A percentile compares a stretch with the other conserved stretches of the same genome.
Evolutionary conservation across 1,140 invertebrate genomes (phyloP).

Genomic region (Temnothorax longispinosus): DNA sequence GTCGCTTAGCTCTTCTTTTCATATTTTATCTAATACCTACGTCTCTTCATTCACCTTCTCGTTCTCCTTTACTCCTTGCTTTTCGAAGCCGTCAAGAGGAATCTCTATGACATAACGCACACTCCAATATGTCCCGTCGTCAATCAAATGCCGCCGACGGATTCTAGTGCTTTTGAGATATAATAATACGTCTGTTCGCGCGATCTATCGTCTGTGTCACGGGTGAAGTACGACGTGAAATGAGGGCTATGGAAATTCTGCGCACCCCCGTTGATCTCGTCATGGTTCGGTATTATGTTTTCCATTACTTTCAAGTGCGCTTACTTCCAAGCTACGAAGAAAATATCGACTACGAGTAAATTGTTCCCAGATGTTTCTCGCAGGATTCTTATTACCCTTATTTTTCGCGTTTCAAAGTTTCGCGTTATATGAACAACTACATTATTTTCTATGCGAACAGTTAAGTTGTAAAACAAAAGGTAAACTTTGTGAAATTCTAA

Average conservation of each 20-base stretch:
- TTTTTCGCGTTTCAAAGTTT: not conserved
- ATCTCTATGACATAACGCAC: conserved; percentile 56
- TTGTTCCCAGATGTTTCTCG: not conserved
- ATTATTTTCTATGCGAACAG: not conserved
- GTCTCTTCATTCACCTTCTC: not conserved
- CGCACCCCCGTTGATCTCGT: not conserved
- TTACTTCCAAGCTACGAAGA: not conserved
- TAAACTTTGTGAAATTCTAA: not conserved
- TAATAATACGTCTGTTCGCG: conserved; percentile 64
- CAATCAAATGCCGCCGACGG: conserved; percentile 66
- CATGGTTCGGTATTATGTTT: not conserved
- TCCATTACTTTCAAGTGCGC: conserved; percentile 16
- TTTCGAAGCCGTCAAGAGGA: conserved; percentile 61
- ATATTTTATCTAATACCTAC: not conserved
- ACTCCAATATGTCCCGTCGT: conserved; percentile 66
- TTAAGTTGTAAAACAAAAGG: not conserved
- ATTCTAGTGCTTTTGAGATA: conserved; percentile 71
- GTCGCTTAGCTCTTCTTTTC: not conserved
- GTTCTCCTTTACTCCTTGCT: conserved; percentile 20
- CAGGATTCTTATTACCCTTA: not conserved
- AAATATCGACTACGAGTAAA: conserved; percentile 11
- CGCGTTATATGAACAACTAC: not conserved
- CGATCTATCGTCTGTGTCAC: conserved; percentile 60
- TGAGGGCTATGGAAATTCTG: conserved; percentile 13
- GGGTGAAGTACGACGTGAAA: conserved; percentile 45